Percentiles rank a stretch among this genome's conserved stretches.
phyloP scores from a whole-genome alignment of 2,888 invertebrate genomes.

The Aphodius sticticus region DNA sequence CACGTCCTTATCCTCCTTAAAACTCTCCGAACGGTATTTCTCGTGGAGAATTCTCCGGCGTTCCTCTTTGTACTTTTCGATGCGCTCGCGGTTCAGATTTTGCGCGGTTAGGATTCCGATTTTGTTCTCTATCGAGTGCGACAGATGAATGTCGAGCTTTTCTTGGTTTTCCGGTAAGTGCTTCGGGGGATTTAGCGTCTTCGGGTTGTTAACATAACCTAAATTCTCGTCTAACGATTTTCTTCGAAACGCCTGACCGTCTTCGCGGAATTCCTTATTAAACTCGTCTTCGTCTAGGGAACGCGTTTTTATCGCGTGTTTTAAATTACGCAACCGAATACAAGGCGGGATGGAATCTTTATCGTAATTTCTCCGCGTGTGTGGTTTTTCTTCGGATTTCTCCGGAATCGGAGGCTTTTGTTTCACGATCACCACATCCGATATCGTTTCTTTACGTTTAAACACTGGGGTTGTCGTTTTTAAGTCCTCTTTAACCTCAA shows the following conservation, averaged over 20 bases:
- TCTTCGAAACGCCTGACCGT: slow-evolving; percentile 57
- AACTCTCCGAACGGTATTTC: slow-evolving; percentile 85
- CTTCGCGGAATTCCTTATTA: slow-evolving; percentile 68
- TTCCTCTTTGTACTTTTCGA: slow-evolving; percentile 91
- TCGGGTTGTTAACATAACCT: slow-evolving; percentile 51
- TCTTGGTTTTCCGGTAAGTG: slow-evolving; percentile 59
- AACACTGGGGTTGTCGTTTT: slow-evolving; percentile 49
- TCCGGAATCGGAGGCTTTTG: slow-evolving; percentile 1
- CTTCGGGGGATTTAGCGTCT: slow-evolving; percentile 66
- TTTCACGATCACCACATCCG: background rate
- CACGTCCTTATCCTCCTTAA: slow-evolving; percentile 69
- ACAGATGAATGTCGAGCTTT: slow-evolving; percentile 51
- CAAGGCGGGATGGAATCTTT: slow-evolving; percentile 65
- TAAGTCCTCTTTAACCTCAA: slow-evolving; percentile 57
- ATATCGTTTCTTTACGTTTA: slow-evolving; percentile 36
- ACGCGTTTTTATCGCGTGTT: slow-evolving; percentile 70
- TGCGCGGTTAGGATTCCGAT: slow-evolving; percentile 50
- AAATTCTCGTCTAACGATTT: slow-evolving; percentile 66
- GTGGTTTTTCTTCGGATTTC: slow-evolving; percentile 17
- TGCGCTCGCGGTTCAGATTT: slow-evolving; percentile 78
- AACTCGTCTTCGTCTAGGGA: slow-evolving; percentile 80
- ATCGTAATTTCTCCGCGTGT: slow-evolving; percentile 30
- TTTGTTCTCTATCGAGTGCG: slow-evolving; percentile 54
- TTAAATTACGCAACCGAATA: slow-evolving; percentile 68
- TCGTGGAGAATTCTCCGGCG: slow-evolving; percentile 84